Base-by-base conservation (phyloP, 1,140 invertebrate genomes). In the Belonocnema kinseyi region DNA sequence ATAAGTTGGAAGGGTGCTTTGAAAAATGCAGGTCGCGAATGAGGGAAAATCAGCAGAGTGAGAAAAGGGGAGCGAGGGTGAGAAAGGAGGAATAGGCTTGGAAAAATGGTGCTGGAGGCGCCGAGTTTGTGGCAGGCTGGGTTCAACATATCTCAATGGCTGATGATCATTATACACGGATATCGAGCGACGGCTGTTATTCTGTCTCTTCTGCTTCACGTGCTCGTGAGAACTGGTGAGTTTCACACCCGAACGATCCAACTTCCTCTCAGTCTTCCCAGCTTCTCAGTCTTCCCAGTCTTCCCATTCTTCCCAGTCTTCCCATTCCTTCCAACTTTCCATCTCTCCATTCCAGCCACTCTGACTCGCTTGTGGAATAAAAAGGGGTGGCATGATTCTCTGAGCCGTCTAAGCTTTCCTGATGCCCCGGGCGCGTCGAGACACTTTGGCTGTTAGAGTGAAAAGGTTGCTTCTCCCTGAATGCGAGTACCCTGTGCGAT, bases 181-280 rank as follows among this genome's bases (percentile, higher is more conserved):
- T 86, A 86, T 80, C 82, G 85, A 79, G 83, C 85, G 74, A 86
- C 85, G 77, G 81, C 85, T 75, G 80, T 87, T 76, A 79, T 86
- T 75, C 82, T 87, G 74, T 87, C 82, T 75, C 80, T 88, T 80
- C 84, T 88, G 71, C 84, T 88, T 80, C 86, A 88, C 80, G 81
- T 88, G 58, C 81, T 85, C 70, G 82, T 86, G 82, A 85, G 85
- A 83, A 88, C 83, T 77, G 83, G 85, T 88, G 81, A 86, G 86
- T 88, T 76, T 66, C 72, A 46, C 61, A 46, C 33, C n/a, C 14
- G 5, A 46, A 46, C 40, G 10, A 46, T 7, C 8, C 7, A 11
- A 46, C 40, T 46, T 46, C 6, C 0, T 46, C 40, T 8, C 40
- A 8, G 40, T 46, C 40, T 46, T 46, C 40, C 40, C 40, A 46